Evolutionary conservation across 2,888 invertebrate genomes (phyloP).

Genomic region (Drosophila histrio): DNA sequence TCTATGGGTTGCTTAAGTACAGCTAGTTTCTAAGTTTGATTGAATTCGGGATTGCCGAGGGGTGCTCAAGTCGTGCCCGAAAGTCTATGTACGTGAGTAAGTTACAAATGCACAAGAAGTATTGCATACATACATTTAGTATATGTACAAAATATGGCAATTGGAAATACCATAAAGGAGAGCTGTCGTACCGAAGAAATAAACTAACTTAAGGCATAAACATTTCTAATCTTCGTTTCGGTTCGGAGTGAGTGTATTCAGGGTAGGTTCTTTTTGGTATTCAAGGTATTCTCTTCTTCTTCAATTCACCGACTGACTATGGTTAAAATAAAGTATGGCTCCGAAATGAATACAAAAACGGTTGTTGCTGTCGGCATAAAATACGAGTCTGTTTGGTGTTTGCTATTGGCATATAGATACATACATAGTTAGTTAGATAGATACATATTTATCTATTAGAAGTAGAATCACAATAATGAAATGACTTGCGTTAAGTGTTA

Average conservation of each 20-base stretch:
- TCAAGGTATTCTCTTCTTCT: not conserved
- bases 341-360: not conserved
- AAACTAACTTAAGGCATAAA: not conserved
- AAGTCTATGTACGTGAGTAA: slow-evolving; percentile 44
- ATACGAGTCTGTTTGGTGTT: slow-evolving; percentile 23
- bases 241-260: not conserved
- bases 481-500: slow-evolving; percentile 62
- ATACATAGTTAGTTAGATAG: slow-evolving; percentile 1
- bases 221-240: not conserved
- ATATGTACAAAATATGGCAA: slow-evolving; percentile 16
- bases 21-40: slow-evolving; percentile 20
- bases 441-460: slow-evolving; percentile 23
- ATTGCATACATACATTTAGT: slow-evolving; percentile 3
- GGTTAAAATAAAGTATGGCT: not conserved
- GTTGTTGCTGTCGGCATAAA: slow-evolving; percentile 7
- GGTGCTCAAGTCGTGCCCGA: slow-evolving; percentile 18
- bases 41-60: slow-evolving; percentile 8
- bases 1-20: slow-evolving; percentile 48
- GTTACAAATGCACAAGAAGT: slow-evolving; percentile 60
- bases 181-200: slow-evolving; percentile 3
- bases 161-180: slow-evolving; percentile 6
- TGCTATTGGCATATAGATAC: not conserved
- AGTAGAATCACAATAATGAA: slow-evolving; percentile 68
- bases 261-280: slow-evolving; percentile 7
- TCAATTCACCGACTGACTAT: not conserved